phyloP scores from a whole-genome alignment of 2,797 vertebrate genomes.

The Myotis planiceps region DNA sequence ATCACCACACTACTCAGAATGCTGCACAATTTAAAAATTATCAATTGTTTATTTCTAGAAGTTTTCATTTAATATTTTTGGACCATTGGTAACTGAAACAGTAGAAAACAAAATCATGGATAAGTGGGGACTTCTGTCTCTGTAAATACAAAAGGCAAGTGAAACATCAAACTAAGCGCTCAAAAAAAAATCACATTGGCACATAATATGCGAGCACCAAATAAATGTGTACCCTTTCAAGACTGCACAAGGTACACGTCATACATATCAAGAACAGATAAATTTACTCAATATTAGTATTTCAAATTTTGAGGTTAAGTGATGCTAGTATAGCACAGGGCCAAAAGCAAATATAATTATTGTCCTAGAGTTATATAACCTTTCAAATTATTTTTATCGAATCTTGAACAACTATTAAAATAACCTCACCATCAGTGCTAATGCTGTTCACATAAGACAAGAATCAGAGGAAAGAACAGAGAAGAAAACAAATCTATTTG shows the following conservation, averaged over 20 bases:
- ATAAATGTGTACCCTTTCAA: neutral
- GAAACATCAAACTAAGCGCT: neutral
- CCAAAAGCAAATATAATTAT: neutral
- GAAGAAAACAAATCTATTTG: neutral
- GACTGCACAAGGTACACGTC: neutral
- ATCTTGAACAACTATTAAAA: neutral
- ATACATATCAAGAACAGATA: neutral
- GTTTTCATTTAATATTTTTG: neutral
- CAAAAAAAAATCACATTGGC: neutral
- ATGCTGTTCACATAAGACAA: neutral
- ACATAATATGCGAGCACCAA: neutral
- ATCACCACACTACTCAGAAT: neutral
- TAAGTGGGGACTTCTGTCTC: neutral
- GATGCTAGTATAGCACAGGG: neutral
- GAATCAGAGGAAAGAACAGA: neutral
- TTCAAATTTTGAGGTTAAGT: slow-evolving; percentile 12
- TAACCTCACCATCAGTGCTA: neutral
- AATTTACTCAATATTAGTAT: neutral
- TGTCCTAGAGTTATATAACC: neutral
- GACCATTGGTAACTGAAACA: neutral
- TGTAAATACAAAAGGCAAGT: neutral
- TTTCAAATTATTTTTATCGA: slow-evolving; percentile 27
- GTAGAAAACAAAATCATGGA: neutral
- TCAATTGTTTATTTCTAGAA: neutral
- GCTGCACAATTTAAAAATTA: neutral